Evolutionary conservation across 2,113 vertebrate species (phyloP).

Genomic region (Brachyistius frenatus): DNA sequence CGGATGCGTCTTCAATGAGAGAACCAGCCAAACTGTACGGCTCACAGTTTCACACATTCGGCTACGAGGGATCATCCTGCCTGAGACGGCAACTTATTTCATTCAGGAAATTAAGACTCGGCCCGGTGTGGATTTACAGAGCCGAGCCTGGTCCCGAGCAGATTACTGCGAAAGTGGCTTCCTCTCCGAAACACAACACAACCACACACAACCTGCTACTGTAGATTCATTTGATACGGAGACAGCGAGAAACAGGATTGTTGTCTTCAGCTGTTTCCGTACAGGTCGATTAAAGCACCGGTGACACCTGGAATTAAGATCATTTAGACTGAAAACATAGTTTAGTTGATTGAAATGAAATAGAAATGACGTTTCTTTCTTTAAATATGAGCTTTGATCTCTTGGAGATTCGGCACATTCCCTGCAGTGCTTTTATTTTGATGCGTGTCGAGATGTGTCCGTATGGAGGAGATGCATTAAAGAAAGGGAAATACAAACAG

Average conservation of each 20-base stretch:
- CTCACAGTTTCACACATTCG: conserved; percentile 11
- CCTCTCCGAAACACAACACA: not conserved
- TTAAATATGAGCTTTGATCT: not conserved
- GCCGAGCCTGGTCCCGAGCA: conserved; percentile 43
- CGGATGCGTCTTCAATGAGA: no score
- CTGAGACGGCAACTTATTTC: conserved; percentile 57
- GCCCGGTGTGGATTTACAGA: conserved; percentile 38
- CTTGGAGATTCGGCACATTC: conserved; percentile 4
- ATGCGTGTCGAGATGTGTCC: not conserved
- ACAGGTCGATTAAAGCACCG: no score
- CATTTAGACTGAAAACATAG: no score
- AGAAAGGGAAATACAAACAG: conserved; percentile 13
- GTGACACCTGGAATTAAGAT: no score
- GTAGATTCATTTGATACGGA: no score
- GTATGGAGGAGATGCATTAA: not conserved
- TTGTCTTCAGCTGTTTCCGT: no score
- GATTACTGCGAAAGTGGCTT: conserved; percentile 61
- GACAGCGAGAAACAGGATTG: no score
- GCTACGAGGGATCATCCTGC: not conserved
- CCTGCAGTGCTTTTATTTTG: not conserved
- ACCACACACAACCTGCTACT: no score
- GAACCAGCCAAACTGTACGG: not conserved
- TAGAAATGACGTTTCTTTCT: not conserved
- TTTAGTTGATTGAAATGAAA: not conserved
- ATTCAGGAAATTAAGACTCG: conserved; percentile 64